Conservation (phyloP, 2,888 invertebrate species). For the Cetonia aurata region DNA sequence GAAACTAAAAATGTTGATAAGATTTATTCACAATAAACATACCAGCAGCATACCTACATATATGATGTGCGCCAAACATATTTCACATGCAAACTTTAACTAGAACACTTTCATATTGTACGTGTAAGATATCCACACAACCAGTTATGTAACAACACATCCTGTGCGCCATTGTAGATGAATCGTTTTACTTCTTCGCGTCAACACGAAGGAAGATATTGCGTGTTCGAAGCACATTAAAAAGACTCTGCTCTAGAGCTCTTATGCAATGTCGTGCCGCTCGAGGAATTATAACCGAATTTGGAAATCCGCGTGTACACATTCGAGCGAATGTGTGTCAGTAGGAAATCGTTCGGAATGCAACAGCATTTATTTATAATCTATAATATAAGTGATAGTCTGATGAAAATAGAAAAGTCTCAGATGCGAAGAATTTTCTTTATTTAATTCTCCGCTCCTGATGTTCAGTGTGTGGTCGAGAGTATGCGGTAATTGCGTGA, state of each 20-base stretch:
- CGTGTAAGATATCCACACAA: conserved; percentile 1
- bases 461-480: too few relatives aligned
- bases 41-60: too few relatives aligned
- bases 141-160: background rate
- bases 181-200: conserved; percentile 8
- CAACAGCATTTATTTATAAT: too few relatives aligned
- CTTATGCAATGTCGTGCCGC: conserved; percentile 5
- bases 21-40: too few relatives aligned
- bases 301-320: conserved; percentile 1
- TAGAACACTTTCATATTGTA: conserved; percentile 17
- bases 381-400: too few relatives aligned
- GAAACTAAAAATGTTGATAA: too few relatives aligned
- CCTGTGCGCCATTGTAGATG: background rate
- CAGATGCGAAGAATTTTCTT: too few relatives aligned
- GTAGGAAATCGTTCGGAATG: background rate
- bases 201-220: conserved; percentile 5
- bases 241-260: too few relatives aligned
- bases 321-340: conserved; percentile 4
- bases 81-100: background rate
- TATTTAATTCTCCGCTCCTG: too few relatives aligned
- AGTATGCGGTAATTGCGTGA: too few relatives aligned
- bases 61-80: too few relatives aligned
- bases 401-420: too few relatives aligned
- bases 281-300: conserved; percentile 8
- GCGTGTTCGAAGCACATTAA: background rate